These are phyloP conservation scores for Andrena hattorfiana DNA, from an alignment of 2,888 invertebrate genomes.

Conservation along the genomic window DNA sequence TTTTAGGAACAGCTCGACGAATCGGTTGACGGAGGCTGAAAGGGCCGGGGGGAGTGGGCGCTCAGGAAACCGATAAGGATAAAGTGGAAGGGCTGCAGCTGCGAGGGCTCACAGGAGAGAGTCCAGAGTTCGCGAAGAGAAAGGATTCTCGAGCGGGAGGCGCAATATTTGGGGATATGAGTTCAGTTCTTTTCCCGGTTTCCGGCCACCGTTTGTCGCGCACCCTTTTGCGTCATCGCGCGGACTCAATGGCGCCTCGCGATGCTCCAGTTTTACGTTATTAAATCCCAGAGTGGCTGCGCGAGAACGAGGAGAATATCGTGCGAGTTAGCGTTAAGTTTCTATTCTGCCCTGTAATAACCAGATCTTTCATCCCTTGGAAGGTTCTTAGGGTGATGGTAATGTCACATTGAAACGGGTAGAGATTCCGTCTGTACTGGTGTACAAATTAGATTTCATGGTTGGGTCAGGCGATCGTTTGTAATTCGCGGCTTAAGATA, in stretches of 20 bases:
- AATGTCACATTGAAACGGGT: background rate
- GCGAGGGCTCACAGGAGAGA: background rate
- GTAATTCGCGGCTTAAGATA: constrained; percentile 32
- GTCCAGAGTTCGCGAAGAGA: constrained; percentile 13
- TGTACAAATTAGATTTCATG: constrained; percentile 27
- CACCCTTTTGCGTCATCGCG: background rate
- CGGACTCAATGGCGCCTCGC: constrained; percentile 7
- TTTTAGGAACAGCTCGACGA: constrained; percentile 16
- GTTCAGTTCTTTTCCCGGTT: constrained; percentile 12
- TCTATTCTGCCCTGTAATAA: constrained; percentile 37
- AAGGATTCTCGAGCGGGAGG: background rate
- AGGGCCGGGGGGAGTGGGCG: background rate
- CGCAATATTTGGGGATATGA: constrained; percentile 41
- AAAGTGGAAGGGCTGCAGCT: background rate
- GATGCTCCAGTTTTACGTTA: constrained; percentile 27
- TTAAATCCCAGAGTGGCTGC: constrained; percentile 37
- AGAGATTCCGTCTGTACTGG: background rate
- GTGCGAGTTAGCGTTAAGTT: constrained; percentile 37
- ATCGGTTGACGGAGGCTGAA: constrained; percentile 15
- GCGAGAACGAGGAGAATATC: background rate
- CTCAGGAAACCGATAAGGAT: constrained; percentile 1
- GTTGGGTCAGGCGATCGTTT: constrained; percentile 9
- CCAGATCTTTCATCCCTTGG: constrained; percentile 36
- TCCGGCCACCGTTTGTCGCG: background rate
- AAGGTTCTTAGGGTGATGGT: constrained; percentile 27